Base-by-base conservation (phyloP, 2,797 vertebrate genomes). In the Acipenser transmontanus region DNA sequence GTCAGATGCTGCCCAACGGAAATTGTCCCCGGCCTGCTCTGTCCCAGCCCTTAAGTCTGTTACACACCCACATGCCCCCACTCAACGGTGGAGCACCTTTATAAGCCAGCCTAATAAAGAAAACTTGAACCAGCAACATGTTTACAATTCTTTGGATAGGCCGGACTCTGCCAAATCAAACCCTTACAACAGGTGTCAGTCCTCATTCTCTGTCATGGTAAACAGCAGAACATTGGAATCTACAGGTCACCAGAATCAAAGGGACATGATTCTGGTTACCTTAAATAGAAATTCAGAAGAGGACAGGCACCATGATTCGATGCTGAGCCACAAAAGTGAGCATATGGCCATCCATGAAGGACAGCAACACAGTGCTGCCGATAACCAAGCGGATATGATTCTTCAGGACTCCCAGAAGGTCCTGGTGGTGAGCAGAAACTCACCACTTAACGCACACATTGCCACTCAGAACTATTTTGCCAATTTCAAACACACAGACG, bases 401-500 rank as follows among this genome's bases (percentile, higher is more conserved):
- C 86, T 98, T 68, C 93, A 92, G 17, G 96, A 99, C 69, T 92
- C 95, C 1, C 95, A 93, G 57, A 95, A 98, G 80, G 87, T 98
- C 66, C 81, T 98, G 64, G 89, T 95, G 51, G 84, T 97, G 54
- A 93, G 92, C 73, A 92, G 87, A 65, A 84, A 84, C 4, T 78
- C 89, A 1, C 85, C 91, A 7, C 77, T 94, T 71, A 94, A 87
- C 2, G 90, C 93, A 47, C 91, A 95, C 71, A 82, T 77, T 9
- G 94, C 96, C 47, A 95, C 93, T 7, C 91, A 94, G 80, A 98
- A 97, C 87, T 98, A 99, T 81, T 86, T 96, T 81, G 92, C 85
- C 2, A 98, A 99, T 82, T 99, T 98, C 79, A 98, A 95, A 82
- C 95, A 99, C 82, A 86, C 85, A 12, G 92, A 83, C 8, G 77